Conservation (phyloP, 2,888 invertebrate genomes). For the Spicauda simplicius region DNA sequence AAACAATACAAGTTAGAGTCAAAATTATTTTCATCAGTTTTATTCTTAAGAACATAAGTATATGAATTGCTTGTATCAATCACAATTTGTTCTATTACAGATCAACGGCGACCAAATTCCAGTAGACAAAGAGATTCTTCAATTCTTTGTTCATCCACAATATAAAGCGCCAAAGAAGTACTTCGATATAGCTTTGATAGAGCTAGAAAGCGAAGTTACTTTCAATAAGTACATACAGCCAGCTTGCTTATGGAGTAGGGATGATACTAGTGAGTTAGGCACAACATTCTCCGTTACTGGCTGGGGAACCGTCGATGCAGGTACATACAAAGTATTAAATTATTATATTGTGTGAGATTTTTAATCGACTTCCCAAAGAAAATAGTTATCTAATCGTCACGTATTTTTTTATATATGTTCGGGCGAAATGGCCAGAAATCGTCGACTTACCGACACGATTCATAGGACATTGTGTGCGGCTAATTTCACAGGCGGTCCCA, state of each 20-base stretch:
- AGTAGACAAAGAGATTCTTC: conserved; percentile 44
- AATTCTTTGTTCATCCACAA: conserved; percentile 47
- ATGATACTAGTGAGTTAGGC: conserved; percentile 41
- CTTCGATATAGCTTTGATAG: conserved; percentile 51
- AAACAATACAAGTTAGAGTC: too few relatives aligned
- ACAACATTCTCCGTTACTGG: conserved; percentile 47
- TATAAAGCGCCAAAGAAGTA: conserved; percentile 49
- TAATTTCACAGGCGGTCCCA: too few relatives aligned
- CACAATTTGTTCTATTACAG: conserved; percentile 15
- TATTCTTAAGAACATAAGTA: too few relatives aligned
- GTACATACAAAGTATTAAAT: conserved; percentile 33
- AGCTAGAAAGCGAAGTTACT: conserved; percentile 38
- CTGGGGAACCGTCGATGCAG: conserved; percentile 50
- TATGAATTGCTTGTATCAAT: too few relatives aligned
- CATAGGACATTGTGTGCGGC: too few relatives aligned
- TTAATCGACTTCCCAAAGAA: too few relatives aligned
- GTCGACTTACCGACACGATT: too few relatives aligned
- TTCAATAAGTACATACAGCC: conserved; percentile 46
- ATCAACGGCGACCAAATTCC: conserved; percentile 22
- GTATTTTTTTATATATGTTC: too few relatives aligned
- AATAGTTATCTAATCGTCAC: too few relatives aligned
- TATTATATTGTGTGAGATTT: too few relatives aligned
- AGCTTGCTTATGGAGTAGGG: conserved; percentile 48
- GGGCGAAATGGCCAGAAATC: too few relatives aligned
- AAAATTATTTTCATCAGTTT: too few relatives aligned